Evolutionary conservation across 2,797 vertebrate genomes (phyloP).

Genomic region (Mormyrops boulengeri): DNA sequence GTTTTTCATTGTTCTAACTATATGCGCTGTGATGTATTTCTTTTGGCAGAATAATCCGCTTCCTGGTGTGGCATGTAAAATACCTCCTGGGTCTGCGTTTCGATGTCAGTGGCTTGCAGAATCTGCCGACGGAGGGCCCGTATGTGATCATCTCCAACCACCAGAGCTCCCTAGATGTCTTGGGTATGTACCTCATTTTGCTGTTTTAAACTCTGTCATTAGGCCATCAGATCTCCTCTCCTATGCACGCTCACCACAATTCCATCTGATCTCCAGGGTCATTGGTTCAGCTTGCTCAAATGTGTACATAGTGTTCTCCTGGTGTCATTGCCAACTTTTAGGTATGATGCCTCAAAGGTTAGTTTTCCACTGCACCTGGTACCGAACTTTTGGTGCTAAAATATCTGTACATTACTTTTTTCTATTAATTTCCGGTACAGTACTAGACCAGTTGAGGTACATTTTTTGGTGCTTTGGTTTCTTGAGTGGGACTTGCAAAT

Average conservation of each 20-base stretch:
- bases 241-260: not conserved
- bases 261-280: not conserved
- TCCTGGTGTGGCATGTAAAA: constrained; percentile 61
- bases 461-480: not conserved
- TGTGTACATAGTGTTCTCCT: not conserved
- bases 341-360: not conserved
- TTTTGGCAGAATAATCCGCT: constrained; percentile 50
- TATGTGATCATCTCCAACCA: constrained; percentile 66
- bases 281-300: not conserved
- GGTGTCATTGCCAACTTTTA: no score
- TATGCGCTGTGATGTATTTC: not conserved
- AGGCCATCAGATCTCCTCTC: not conserved
- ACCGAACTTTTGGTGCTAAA: not conserved
- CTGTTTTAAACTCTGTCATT: not conserved
- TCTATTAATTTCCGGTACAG: not conserved
- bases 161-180: constrained; percentile 63
- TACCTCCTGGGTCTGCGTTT: constrained; percentile 61
- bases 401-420: not conserved
- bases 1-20: not conserved
- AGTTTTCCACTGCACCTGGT: not conserved
- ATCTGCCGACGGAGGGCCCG: constrained; percentile 57
- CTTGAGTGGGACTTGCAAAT: not conserved
- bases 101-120: constrained; percentile 59
- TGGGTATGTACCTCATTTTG: constrained; percentile 47
- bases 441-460: not conserved